Evolutionary conservation across 2,888 invertebrate species (phyloP).

Genomic region (Argynnis bischoffii): DNA sequence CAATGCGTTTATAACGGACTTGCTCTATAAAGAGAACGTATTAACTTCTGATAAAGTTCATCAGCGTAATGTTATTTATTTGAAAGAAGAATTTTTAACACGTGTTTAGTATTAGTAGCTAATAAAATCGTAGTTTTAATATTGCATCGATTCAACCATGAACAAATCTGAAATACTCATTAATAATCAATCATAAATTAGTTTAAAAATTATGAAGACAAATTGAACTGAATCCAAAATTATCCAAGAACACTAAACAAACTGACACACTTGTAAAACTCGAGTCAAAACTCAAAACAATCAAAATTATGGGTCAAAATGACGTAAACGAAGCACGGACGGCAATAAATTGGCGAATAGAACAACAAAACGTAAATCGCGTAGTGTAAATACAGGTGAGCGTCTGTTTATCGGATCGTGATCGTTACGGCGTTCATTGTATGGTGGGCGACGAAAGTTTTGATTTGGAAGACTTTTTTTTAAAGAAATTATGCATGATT

Average conservation of each 20-base stretch:
- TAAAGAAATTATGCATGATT: no score
- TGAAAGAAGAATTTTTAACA: no score
- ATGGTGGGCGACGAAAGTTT: slow-evolving; percentile 27
- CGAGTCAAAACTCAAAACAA: slow-evolving; percentile 31
- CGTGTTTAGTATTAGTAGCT: no score
- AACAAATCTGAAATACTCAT: no score
- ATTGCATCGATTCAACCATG: not conserved
- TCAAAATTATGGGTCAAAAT: slow-evolving; percentile 37
- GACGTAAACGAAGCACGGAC: slow-evolving; percentile 31
- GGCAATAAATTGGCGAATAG: slow-evolving; percentile 31
- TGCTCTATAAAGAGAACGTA: no score
- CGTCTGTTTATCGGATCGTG: slow-evolving; percentile 54
- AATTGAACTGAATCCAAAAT: not conserved
- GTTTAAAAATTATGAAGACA: not conserved
- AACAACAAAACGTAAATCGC: slow-evolving; percentile 40
- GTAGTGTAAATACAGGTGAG: slow-evolving; percentile 55
- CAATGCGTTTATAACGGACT: no score
- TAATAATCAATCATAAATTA: not conserved
- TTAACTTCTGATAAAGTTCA: no score
- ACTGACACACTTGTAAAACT: slow-evolving; percentile 12
- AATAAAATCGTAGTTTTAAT: no score
- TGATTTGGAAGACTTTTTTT: not conserved
- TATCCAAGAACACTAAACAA: slow-evolving; percentile 11
- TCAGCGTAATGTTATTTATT: no score
- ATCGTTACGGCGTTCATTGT: slow-evolving; percentile 48